Base-by-base conservation (phyloP, 2,797 vertebrate species). In the Leucoraja ocellata region DNA sequence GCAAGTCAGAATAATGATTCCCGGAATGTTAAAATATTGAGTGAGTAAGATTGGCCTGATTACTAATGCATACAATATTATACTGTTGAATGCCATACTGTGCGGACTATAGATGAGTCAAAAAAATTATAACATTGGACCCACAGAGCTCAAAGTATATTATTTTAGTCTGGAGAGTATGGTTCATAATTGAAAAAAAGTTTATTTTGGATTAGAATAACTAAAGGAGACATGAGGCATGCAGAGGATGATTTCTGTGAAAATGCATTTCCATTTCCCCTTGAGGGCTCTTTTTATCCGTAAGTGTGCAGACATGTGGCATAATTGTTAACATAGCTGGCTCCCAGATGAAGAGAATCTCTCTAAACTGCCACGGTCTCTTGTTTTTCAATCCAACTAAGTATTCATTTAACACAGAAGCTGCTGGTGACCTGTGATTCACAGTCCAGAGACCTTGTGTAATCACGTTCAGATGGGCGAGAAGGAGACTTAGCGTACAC, bases 331-430 rank as follows among this genome's bases (percentile, higher is more conserved):
- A 95, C 96, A 96, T 96, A 96, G 96, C 96, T 96, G 96, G 96
- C 95, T 96, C 96, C 96, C 96, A 97, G 96, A 97, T 97, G 97
- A 97, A 96, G 95, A 94, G 95, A 96, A 97, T 97, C 28, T 96
- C 96, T 96, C 96, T 95, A 94, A 96, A 96, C 96, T 96, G 96
- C 96, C 95, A 96, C 95, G 95, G 95, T 95, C 96, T 95, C 94
- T 95, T 95, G 32, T 88, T 95, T 96, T 96, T 96, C 95, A 95
- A 95, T 96, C 95, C 95, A 97, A 96, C 96, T 96, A 97, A 97
- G 96, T 95, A 96, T 95, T 95, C 95, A 94, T 96, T 97, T 96
- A 96, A 96, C 95, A 96, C 94, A 96, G 94, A 96, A 97, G 96
- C 95, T 95, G 95, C 90, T 74, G 11, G 23, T 92, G 90, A 92